A percentile compares a stretch with the other conserved stretches of the same genome.
These are phyloP conservation scores for Camponotus vicinus DNA, from an alignment of 1,140 invertebrate species.

Conservation along the genomic window DNA sequence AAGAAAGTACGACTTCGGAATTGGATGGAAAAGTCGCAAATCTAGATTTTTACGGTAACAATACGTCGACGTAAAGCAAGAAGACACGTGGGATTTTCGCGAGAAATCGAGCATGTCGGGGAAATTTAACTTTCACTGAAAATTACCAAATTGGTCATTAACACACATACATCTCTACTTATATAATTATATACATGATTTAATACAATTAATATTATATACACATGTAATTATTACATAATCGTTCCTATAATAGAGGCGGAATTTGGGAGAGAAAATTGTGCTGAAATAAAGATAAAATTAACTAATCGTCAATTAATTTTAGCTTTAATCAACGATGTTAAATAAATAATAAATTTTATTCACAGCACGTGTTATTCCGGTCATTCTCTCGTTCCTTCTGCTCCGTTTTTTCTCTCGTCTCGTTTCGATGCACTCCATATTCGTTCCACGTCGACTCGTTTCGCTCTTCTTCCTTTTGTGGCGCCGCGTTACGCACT, in stretches of 20 bases:
- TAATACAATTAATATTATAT: not conserved
- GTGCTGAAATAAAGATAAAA: not conserved
- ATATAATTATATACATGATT: too few species aligned
- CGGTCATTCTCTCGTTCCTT: not conserved
- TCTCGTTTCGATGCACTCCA: conserved; percentile 51
- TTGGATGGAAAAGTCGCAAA: not conserved
- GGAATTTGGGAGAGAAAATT: not conserved
- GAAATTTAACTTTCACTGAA: conserved; percentile 3
- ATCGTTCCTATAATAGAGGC: not conserved
- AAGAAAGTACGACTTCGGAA: conserved; percentile 20
- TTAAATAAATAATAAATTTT: conserved; percentile 11
- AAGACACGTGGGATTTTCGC: not conserved
- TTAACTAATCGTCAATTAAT: not conserved
- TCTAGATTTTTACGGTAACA: conserved; percentile 1
- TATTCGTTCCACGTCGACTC: conserved; percentile 43
- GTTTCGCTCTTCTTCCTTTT: conserved; percentile 55
- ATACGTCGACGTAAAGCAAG: not conserved
- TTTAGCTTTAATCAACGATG: not conserved
- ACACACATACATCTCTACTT: not conserved
- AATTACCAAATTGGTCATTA: not conserved
- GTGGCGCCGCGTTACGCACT: conserved; percentile 54
- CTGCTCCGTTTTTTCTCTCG: not conserved
- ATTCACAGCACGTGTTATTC: not conserved
- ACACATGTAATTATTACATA: not conserved
- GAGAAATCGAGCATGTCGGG: not conserved